Conservation (phyloP, 2,797 vertebrate species). For the Cyclura pinguis region DNA sequence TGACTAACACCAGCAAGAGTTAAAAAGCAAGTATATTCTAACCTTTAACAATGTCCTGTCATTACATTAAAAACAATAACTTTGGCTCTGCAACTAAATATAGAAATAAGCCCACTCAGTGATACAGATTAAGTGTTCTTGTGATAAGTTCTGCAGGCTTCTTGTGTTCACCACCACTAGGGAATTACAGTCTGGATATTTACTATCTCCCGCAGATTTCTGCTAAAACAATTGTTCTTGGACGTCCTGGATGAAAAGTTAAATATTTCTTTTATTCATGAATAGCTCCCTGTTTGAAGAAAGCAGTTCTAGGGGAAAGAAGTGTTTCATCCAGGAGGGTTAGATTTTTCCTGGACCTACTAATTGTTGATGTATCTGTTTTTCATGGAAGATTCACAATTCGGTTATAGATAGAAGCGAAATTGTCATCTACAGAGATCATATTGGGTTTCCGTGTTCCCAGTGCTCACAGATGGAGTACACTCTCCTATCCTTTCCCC, state of each 20-base stretch:
- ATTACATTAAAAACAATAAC: background rate
- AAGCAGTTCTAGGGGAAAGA: background rate
- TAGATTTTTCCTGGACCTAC: background rate
- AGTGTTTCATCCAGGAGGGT: background rate
- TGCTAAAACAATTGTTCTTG: background rate
- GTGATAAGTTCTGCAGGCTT: background rate
- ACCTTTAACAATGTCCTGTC: background rate
- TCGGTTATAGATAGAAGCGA: background rate
- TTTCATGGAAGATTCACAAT: background rate
- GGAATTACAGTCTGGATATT: background rate
- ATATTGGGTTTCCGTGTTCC: background rate
- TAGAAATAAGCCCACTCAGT: conserved; percentile 10
- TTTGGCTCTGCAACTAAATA: conserved; percentile 11
- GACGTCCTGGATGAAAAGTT: background rate
- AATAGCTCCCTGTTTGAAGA: background rate
- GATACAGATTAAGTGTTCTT: background rate
- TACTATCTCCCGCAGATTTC: conserved; percentile 2
- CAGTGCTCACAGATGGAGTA: too few species aligned
- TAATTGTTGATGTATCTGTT: background rate
- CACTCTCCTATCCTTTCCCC: too few species aligned
- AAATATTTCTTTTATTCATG: background rate
- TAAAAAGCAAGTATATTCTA: background rate
- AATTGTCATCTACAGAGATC: background rate
- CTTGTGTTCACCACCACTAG: background rate
- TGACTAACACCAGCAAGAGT: background rate